Evolutionary conservation across 2,888 invertebrate genomes (phyloP), one percentile per base, ranked within the genome.

Genomic region (Dolichopus griseipennis): DNA sequence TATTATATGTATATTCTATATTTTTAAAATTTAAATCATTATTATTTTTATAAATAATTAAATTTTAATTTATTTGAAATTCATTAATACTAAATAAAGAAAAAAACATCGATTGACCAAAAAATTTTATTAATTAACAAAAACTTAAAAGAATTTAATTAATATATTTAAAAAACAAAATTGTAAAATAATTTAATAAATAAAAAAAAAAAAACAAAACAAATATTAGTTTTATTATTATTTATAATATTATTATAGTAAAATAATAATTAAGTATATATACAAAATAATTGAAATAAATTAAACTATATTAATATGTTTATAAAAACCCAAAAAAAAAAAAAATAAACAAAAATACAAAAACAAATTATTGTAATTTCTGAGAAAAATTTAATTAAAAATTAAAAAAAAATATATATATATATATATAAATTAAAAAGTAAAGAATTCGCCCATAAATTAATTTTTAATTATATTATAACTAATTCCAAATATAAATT

Each of bases 71-170:
- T 12, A 43, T 15, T 52, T 52, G 18, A 52, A 52, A 18, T 65
- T 68, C 67, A 61, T 68, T 68, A 68, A 67, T 27, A 68, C 43
- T n/a, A 68, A 61, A 65, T 61, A 62, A 65, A 66, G 37, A 64
- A 34, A 43, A 64, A 65, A 12, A 41, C 22, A 37, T 37, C 61
- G 62, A 64, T 41, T 65, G 43, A 65, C 33, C 64, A 65, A 64
- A 61, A 18, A 22, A 62, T 15, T 27, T 21, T n/a, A 66, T 52
- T 37, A 66, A 66, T 66, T 9, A 27, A 27, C 27, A 52, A 52
- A 33, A 20, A 66, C 37, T 22, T 37, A 43, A 37, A 37, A 65
- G 10, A 22, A 22, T 62, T 12, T 5, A 22, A 9, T 22, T 22
- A 62, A 62, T n/a, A 10, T 21, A 33, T 61, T 68, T 64, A 22